These are phyloP conservation scores for Tonatia bakeri DNA, from an alignment of 2,113 vertebrate species.

Conservation along the genomic window DNA sequence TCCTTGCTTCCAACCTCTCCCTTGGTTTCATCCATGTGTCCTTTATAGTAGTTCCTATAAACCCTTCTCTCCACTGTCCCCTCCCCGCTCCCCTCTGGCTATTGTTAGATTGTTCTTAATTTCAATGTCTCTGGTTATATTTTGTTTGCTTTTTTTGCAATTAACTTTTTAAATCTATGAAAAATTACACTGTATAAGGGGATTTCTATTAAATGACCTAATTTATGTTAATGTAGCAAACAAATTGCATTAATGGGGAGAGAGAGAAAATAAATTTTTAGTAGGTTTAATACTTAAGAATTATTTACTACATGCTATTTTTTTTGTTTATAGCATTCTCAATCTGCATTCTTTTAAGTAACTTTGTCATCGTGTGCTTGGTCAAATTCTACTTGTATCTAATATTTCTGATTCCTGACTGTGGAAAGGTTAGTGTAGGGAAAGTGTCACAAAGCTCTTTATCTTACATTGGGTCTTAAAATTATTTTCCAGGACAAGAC, in stretches of 20 bases:
- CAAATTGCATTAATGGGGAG: background rate
- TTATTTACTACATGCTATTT: background rate
- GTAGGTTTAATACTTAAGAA: background rate
- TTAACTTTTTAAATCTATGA: background rate
- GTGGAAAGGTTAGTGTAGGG: background rate
- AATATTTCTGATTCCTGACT: background rate
- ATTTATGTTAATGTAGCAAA: background rate
- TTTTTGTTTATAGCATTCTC: background rate
- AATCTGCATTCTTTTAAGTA: background rate
- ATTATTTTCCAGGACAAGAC: background rate
- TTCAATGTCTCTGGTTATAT: too few species aligned
- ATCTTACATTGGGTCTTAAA: background rate
- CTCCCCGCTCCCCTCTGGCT: too few species aligned
- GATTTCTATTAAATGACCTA: background rate
- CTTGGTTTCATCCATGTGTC: too few species aligned
- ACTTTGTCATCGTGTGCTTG: background rate
- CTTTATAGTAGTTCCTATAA: too few species aligned
- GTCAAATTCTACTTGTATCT: background rate
- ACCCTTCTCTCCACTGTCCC: too few species aligned
- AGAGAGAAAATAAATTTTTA: background rate
- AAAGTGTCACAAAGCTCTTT: background rate
- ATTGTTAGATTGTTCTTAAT: too few species aligned
- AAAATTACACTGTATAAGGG: background rate
- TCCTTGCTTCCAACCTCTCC: too few species aligned
- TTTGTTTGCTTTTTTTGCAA: background rate